Evolutionary conservation across 2,797 vertebrate genomes (phyloP), one percentile per base, ranked within the genome.

Genomic region (Syndactyla subalaris): DNA sequence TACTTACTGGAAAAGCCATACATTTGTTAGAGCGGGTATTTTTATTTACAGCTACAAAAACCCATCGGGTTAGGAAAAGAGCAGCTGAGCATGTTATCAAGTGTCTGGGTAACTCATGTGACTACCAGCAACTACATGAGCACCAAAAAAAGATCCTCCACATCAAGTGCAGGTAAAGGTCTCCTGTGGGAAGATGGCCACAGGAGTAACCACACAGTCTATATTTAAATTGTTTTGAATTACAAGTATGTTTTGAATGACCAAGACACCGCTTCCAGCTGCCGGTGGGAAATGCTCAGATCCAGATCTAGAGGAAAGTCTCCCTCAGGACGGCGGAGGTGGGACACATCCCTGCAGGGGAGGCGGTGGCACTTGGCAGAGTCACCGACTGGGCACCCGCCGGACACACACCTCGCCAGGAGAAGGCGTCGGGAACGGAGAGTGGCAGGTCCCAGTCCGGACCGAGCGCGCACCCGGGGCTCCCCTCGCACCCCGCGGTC

Each of bases 1-100:
- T 45, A 89, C 75, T 89, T 95, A 66, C 57, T 85, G 84, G 65
- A 78, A 94, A 78, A 93, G 85, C 71, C 45, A n/a, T 32, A 51
- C 76, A 62, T 73, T 75, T 72, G 36, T 85, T 67, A 84, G 43
- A 82, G 45, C 6, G 10, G 20, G 48, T 80, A 80, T 88, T 85
- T 94, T 68, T 93, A 82, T 92, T 91, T 89, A 76, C 73, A 71
- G 84, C 26, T 78, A 73, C 45, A 51, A 66, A 92, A 92, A 2
- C 26, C 43, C 71, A 36, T 12, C 0, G 19, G 63, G 46, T 74
- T 89, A 66, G 58, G 49, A 52, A 91, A 79, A 51, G 66, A 23
- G 70, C 39, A 82, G 62, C 57, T 43, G 79, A 89, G 39, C 4
- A 26, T 10, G 49, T 83, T 93, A 88, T 76, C 2, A 54, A 96